Evolutionary conservation across 92 coral and sea anemone genomes (phyloP).

Genomic region (Montipora capitata): DNA sequence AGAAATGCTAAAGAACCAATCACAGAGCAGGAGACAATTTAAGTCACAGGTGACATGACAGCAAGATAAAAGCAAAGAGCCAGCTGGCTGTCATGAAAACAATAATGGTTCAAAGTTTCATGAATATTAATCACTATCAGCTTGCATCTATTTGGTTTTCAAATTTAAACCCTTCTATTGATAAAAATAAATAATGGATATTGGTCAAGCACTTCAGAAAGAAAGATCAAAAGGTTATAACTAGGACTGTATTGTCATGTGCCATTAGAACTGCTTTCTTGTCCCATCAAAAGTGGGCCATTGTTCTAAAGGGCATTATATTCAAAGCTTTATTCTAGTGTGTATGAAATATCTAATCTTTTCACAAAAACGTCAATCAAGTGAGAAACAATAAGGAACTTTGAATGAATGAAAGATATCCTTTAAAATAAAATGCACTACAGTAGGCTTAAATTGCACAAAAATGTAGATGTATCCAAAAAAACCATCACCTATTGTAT

Average conservation of each 20-base stretch:
- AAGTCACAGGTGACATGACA: constrained; percentile 88
- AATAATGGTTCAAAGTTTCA: constrained; percentile 24
- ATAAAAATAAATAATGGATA: constrained; percentile 23
- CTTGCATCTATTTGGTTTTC: constrained; percentile 68
- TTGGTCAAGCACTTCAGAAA: constrained; percentile 9
- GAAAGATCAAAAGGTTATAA: constrained; percentile 6
- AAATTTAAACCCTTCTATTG: constrained; percentile 69
- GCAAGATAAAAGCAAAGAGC: constrained; percentile 71
- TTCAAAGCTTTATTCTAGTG: not conserved
- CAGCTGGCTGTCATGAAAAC: constrained; percentile 80
- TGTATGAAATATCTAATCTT: constrained; percentile 5
- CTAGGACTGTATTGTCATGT: not conserved
- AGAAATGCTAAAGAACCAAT: constrained; percentile 73
- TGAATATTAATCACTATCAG: constrained; percentile 82
- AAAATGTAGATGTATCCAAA: not conserved
- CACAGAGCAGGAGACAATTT: constrained; percentile 60
- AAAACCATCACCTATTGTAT: constrained; percentile 4
- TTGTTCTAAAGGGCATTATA: constrained; percentile 6
- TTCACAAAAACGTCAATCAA: constrained; percentile 6
- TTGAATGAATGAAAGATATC: not conserved
- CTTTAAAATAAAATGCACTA: constrained; percentile 1
- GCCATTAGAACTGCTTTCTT: not conserved
- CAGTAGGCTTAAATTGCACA: constrained; percentile 13
- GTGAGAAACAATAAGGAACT: not conserved
- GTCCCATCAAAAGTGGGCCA: not conserved